A percentile compares a stretch with the other conserved stretches of the same genome.
phyloP scores from a whole-genome alignment of 2,113 vertebrate species.

The Amphiprion percula region DNA sequence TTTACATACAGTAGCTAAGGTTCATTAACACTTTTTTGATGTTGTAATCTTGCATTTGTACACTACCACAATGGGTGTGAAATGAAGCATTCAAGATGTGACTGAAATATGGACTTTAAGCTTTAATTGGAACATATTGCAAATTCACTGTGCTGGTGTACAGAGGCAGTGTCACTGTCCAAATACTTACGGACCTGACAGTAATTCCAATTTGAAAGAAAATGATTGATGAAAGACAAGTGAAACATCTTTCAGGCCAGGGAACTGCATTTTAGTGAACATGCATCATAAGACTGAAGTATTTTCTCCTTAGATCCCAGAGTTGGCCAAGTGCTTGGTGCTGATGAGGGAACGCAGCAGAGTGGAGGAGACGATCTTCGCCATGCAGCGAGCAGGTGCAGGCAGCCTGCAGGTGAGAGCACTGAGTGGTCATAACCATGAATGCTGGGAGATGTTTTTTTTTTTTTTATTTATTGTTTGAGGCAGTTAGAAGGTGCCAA shows the following conservation, averaged over 20 bases:
- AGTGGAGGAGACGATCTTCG: conserved; percentile 66
- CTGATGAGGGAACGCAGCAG: conserved; percentile 67
- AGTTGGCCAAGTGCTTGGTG: conserved; percentile 68
- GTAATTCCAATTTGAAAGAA: background rate
- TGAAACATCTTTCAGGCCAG: background rate
- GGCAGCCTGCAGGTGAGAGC: conserved; percentile 65
- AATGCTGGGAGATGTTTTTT: too few species aligned
- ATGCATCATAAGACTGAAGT: background rate
- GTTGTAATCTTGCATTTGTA: background rate
- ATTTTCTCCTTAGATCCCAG: conserved; percentile 60
- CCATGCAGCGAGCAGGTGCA: conserved; percentile 68
- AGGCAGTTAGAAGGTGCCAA: background rate
- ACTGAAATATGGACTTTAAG: too few species aligned
- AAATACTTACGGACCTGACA: too few species aligned
- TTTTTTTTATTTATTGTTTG: background rate
- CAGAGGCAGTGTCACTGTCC: background rate
- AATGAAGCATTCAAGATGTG: too few species aligned
- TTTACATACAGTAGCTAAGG: too few species aligned
- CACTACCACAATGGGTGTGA: background rate
- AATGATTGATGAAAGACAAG: background rate
- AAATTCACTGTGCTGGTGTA: too few species aligned
- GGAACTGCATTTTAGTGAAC: background rate
- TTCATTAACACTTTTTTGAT: too few species aligned
- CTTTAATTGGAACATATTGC: too few species aligned
- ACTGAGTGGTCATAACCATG: background rate